phyloP scores from a whole-genome alignment of 1,140 invertebrate species.

The Pissodes strobi region DNA sequence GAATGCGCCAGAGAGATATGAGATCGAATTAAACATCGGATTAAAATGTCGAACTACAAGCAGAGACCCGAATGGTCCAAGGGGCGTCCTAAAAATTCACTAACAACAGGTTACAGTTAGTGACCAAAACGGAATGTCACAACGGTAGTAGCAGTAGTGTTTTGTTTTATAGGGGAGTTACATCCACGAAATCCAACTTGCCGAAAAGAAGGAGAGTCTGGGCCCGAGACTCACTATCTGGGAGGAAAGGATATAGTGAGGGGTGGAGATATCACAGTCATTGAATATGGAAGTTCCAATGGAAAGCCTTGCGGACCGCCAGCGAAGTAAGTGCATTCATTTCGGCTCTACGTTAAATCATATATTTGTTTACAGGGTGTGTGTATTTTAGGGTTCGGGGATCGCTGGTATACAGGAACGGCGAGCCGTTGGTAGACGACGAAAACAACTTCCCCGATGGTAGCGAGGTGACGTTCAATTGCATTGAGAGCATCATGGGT shows the following conservation, averaged over 20 bases:
- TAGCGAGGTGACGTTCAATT: slow-evolving; percentile 80
- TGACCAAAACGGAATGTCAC: too few relatives aligned
- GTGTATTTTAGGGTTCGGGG: slow-evolving; percentile 67
- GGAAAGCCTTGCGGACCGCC: slow-evolving; percentile 67
- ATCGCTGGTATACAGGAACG: slow-evolving; percentile 68
- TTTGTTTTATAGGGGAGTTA: slow-evolving; percentile 12
- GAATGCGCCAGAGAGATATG: too few relatives aligned
- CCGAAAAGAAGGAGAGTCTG: slow-evolving; percentile 37
- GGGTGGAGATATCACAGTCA: slow-evolving; percentile 67
- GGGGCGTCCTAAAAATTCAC: too few relatives aligned
- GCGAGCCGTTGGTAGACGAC: slow-evolving; percentile 55
- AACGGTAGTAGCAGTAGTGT: too few relatives aligned
- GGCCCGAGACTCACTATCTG: slow-evolving; percentile 56
- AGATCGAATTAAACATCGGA: too few relatives aligned
- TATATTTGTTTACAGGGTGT: too few relatives aligned
- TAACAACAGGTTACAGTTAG: too few relatives aligned
- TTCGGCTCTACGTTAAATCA: too few relatives aligned
- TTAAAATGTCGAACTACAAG: too few relatives aligned
- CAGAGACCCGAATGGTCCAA: too few relatives aligned
- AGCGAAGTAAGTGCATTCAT: slow-evolving; percentile 65
- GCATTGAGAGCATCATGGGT: slow-evolving; percentile 75
- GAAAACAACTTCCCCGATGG: slow-evolving; percentile 72
- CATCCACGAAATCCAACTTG: slow-evolving; percentile 64
- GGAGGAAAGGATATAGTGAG: slow-evolving; percentile 69
- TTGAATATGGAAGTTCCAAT: slow-evolving; percentile 59